Conservation (phyloP, 2,113 vertebrate species). For the Mobula birostris region DNA sequence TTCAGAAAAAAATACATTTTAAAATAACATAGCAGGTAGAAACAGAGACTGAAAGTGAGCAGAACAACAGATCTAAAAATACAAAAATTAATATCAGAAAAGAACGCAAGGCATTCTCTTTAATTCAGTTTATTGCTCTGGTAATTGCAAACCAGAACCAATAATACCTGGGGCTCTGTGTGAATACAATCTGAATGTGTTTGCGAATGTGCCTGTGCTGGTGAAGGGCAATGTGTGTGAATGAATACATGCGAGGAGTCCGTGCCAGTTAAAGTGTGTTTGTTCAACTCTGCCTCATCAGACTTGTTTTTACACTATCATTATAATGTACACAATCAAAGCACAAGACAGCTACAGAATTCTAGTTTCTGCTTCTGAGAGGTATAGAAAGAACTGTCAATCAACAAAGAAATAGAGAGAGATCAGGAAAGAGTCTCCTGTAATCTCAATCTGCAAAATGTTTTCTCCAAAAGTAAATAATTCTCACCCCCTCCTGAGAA, state of each 20-base stretch:
- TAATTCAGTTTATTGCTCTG: background rate
- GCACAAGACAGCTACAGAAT: background rate
- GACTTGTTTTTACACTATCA: background rate
- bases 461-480: background rate
- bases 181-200: no score
- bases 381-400: background rate
- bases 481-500: background rate
- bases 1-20: background rate
- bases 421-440: background rate
- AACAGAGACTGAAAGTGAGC: background rate
- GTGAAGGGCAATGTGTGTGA: background rate
- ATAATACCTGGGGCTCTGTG: no score
- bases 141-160: no score
- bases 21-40: background rate
- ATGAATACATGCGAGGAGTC: background rate
- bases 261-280: background rate
- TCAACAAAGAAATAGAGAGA: background rate
- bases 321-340: background rate
- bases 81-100: background rate
- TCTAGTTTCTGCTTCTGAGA: background rate
- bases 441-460: background rate
- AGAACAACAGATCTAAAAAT: background rate
- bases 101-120: background rate
- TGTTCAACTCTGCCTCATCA: background rate
- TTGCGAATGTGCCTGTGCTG: no score